Base-by-base conservation (phyloP, 2,888 invertebrate genomes). In the Rhamnusium bicolor region DNA sequence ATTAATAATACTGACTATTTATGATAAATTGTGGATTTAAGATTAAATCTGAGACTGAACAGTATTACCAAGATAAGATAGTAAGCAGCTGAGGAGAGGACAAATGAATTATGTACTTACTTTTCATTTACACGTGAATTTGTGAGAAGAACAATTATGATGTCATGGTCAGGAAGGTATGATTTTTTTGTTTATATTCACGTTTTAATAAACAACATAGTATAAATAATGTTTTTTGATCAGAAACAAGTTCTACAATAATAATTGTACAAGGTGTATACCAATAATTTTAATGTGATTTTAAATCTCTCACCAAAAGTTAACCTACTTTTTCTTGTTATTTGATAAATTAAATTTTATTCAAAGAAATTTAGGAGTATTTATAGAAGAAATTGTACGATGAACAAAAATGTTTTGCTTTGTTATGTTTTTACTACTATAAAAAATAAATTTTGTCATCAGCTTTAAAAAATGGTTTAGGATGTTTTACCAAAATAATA, bases 161-260 rank as follows among this genome's bases (percentile, higher is more conserved):
- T 71, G 70, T 63, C 70, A 71, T 63, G 32, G 24, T 47, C 12
- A 49, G 49, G 70, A 71, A 71, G 70, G 70, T 71, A 58, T 27
- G 70, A 16, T 14, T 70, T 70, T 63, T 70, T 40, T 21, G 27
- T 62, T 62, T 27, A 18, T 14, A 63, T 63, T 63, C 46, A 63
- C 18, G 63, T 47, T 63, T 63, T n/a, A n/a, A 63, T 47, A 27
- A 63, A 16, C 58, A 63, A 16, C 58, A 58, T 18, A 12, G 10
- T 27, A 29, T 63, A 49, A 63, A 27, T 51, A 49, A 47, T 49
- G 24, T 5, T 27, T 21, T 63, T 49, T 49, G 63, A 63, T 63
- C 21, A 29, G 16, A 51, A 63, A 63, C 49, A 63, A 49, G 63
- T 63, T 63, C 21, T 63, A 27, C 21, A 62, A 49, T 27, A 27